phyloP scores from a whole-genome alignment of 2,888 invertebrate genomes.

The Pterobdella sp. region DNA sequence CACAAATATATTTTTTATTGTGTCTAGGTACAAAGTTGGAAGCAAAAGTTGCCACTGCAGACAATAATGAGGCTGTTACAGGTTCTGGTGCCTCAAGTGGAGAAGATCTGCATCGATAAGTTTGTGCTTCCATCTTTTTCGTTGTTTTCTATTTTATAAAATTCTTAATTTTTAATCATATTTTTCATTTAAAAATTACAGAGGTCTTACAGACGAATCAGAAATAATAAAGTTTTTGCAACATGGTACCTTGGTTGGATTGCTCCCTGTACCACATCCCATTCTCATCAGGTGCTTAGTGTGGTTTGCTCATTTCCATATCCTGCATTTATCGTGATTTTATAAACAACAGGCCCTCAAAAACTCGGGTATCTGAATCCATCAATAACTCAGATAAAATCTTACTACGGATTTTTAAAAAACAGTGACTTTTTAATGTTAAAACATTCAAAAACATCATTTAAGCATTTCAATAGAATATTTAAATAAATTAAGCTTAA shows the following conservation, averaged over 20 bases:
- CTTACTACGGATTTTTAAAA: too few species aligned
- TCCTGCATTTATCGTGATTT: too few species aligned
- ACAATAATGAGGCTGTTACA: slow-evolving; percentile 97
- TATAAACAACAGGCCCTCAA: too few species aligned
- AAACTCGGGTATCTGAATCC: too few species aligned
- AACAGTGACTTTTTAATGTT: too few species aligned
- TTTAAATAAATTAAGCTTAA: too few species aligned
- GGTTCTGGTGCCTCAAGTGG: slow-evolving; percentile 96
- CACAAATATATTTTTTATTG: neutral
- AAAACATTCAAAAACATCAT: too few species aligned
- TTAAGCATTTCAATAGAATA: too few species aligned
- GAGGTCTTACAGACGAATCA: slow-evolving; percentile 95
- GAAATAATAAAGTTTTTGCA: slow-evolving; percentile 97
- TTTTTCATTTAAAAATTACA: slow-evolving; percentile 49
- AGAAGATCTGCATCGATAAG: slow-evolving; percentile 99
- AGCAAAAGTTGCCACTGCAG: slow-evolving; percentile 89
- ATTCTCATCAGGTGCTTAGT: slow-evolving; percentile 73
- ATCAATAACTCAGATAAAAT: too few species aligned
- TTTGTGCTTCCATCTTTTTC: slow-evolving; percentile 52
- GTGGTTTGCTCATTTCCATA: too few species aligned
- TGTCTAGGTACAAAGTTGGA: slow-evolving; percentile 69
- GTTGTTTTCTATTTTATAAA: neutral
- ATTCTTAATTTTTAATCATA: neutral
- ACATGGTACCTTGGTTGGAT: slow-evolving; percentile 92
- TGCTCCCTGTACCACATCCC: slow-evolving; percentile 96